Base-by-base conservation (phyloP, 2,113 vertebrate species). In the Melozone crissalis region DNA sequence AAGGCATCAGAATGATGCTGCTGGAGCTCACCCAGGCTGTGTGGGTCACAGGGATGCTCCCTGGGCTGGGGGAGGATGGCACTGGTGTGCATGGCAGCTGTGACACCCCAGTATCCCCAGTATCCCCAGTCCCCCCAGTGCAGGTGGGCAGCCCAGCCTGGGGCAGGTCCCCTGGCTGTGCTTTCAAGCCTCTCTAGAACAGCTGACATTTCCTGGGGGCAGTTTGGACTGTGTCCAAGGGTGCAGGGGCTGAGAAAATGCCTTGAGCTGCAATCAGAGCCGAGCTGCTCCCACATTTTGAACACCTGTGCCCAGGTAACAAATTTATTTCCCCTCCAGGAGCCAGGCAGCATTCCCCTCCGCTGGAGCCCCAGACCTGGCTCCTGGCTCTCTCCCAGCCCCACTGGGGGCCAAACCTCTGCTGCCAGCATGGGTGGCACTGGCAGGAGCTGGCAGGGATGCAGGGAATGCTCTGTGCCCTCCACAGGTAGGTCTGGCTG, bases 281-380 rank as follows among this genome's bases (percentile, higher is more conserved):
- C 3, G 13, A 61, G 61, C 27, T 3, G 1, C 30, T 86, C 58
- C 21, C 37, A 74, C 2, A 0, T 8, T 87, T 15, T 41, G 28
- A 73, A 37, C 4, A 1, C 15, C 31, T 1, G 1, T 26, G 24
- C 47, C 20, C 54, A 68, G 78, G 49, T 27, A 65, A 59, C 0
- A 27, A 13, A 49, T 27, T 15, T 5, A 5, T 33, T 67, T 72
- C 27, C 3, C 3, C 6, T n/a, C 58, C 23, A 0, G 0, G n/a
- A 44, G 21, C 43, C 31, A 11, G 39, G 58, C 46, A 66, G 17
- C 19, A 16, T 28, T 58, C 5, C 30, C 6, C 23, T 67, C 21
- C 59, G 5, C 1, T 2, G 19, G 66, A 54, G n/a, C 65, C 21
- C 57, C 6, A 5, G 4, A 2, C 54, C 43, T 28, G 62, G 5